A percentile compares a stretch with the other conserved stretches of the same genome.
These are phyloP conservation scores for Pithys albifrons DNA, from an alignment of 2,113 vertebrate genomes.

Conservation along the genomic window DNA sequence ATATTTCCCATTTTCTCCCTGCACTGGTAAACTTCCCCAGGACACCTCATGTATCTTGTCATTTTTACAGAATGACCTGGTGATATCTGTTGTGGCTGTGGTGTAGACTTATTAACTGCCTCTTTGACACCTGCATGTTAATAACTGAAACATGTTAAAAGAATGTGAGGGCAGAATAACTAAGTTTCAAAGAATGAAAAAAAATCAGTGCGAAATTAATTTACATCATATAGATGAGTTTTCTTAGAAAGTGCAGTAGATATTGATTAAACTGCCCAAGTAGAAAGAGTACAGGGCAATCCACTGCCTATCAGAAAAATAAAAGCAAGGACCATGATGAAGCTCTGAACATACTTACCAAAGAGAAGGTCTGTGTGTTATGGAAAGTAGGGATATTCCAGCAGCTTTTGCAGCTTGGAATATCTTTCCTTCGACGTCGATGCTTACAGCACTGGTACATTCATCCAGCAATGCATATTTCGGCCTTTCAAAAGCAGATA, in stretches of 20 bases:
- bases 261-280: neutral
- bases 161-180: neutral
- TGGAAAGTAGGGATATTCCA: constrained; percentile 95
- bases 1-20: neutral
- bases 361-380: constrained; percentile 96
- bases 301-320: neutral
- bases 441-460: constrained; percentile 98
- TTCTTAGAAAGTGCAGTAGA: neutral
- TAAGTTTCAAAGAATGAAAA: neutral
- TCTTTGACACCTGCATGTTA: neutral
- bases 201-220: neutral
- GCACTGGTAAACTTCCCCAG: neutral
- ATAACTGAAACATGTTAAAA: neutral
- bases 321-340: neutral
- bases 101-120: neutral
- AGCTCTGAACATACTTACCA: constrained; percentile 80
- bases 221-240: neutral
- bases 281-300: neutral
- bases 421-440: constrained; percentile 98
- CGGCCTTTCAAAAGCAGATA: constrained; percentile 78
- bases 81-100: neutral
- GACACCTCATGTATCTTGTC: neutral
- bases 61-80: neutral
- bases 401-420: constrained; percentile 94
- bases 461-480: constrained; percentile 96